These are phyloP conservation scores for Tuberolachnus salignus DNA, from an alignment of 2,888 invertebrate genomes.

Conservation along the genomic window DNA sequence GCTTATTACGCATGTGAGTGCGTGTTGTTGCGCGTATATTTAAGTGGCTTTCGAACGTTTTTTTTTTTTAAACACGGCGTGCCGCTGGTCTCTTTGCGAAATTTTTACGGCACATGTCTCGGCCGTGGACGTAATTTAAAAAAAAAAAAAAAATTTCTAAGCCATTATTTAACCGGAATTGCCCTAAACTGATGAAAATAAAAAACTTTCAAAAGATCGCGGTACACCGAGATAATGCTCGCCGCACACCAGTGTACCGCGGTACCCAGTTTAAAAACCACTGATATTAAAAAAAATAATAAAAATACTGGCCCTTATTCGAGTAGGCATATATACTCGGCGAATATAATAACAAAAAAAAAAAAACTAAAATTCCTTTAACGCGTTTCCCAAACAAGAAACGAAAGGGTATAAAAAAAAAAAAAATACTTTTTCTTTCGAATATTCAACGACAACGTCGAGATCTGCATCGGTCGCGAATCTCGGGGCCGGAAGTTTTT, in stretches of 20 bases:
- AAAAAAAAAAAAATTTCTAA: constrained; percentile 13
- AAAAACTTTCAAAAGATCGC: too few relatives aligned
- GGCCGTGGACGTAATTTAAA: not conserved
- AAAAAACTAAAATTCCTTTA: constrained; percentile 6
- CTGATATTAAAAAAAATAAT: too few relatives aligned
- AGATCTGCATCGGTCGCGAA: not conserved
- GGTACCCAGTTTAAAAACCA: too few relatives aligned
- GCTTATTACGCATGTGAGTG: not conserved
- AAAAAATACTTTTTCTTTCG: not conserved
- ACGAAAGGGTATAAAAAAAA: not conserved
- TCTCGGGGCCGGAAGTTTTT: not conserved
- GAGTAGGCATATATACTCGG: not conserved
- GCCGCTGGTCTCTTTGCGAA: too few relatives aligned
- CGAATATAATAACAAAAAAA: not conserved
- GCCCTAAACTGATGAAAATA: too few relatives aligned
- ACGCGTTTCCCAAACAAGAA: not conserved
- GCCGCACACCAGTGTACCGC: too few relatives aligned
- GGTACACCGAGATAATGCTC: too few relatives aligned
- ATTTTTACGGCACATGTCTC: too few relatives aligned
- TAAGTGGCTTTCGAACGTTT: too few relatives aligned
- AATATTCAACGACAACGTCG: not conserved
- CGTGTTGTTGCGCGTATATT: not conserved
- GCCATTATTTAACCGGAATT: too few relatives aligned
- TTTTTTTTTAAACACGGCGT: too few relatives aligned
- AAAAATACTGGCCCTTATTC: not conserved